A percentile compares a stretch with the other conserved stretches of the same genome.
Conservation (phyloP, 1,140 invertebrate genomes). For the Spodoptera litura region DNA sequence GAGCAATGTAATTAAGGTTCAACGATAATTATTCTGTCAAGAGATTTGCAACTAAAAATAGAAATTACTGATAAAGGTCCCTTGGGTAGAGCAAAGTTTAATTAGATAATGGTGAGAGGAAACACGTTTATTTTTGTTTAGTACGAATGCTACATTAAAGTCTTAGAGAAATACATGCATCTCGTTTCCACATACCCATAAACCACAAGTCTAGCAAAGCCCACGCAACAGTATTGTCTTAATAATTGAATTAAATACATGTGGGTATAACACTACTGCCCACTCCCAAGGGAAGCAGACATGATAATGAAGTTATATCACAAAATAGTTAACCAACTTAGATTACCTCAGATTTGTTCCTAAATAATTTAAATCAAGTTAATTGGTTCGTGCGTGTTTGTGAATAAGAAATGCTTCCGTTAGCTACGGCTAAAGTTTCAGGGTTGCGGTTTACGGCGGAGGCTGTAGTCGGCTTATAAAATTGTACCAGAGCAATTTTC, state of each 20-base stretch:
- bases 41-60: no score
- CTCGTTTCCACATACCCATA: no score
- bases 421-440: slow-evolving; percentile 45
- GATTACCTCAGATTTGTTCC: slow-evolving; percentile 47
- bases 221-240: no score
- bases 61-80: no score
- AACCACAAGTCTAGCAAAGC: no score
- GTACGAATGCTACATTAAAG: no score
- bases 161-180: no score
- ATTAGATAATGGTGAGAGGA: no score
- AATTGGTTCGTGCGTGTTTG: slow-evolving; percentile 58
- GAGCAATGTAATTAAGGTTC: background rate
- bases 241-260: no score
- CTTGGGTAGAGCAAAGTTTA: no score
- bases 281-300: background rate
- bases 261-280: background rate
- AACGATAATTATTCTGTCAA: no score
- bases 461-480: slow-evolving; percentile 43
- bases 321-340: slow-evolving; percentile 55
- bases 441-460: slow-evolving; percentile 39
- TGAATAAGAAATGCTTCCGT: slow-evolving; percentile 58
- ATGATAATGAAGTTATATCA: slow-evolving; percentile 13
- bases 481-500: slow-evolving; percentile 48
- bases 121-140: no score
- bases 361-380: slow-evolving; percentile 53